Conservation (phyloP, 2,888 invertebrate species). For the Therioaphis trifolii region DNA sequence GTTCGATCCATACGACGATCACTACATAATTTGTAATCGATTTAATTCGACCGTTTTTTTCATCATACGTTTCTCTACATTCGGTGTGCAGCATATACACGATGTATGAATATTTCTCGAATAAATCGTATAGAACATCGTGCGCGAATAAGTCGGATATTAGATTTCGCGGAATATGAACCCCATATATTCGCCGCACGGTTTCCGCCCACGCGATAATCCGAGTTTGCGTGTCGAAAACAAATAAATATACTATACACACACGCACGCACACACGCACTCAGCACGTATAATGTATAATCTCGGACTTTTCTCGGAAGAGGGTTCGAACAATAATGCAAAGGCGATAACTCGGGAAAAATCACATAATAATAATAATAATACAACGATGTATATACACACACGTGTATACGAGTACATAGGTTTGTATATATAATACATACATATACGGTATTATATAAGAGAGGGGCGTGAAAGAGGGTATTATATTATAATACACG, state of each 20-base stretch:
- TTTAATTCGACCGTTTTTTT: too few relatives aligned
- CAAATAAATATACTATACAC: conserved; percentile 41
- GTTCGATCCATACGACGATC: too few relatives aligned
- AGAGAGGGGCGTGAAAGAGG: conserved; percentile 15
- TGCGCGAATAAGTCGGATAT: conserved; percentile 31
- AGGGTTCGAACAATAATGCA: conserved; percentile 36
- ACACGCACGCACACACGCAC: background rate
- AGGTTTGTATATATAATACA: background rate
- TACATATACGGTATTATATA: background rate
- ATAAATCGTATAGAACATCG: too few relatives aligned
- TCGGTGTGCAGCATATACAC: too few relatives aligned
- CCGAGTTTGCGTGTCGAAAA: conserved; percentile 47
- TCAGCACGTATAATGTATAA: background rate
- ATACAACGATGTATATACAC: too few relatives aligned
- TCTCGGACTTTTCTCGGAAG: conserved; percentile 23
- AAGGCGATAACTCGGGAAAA: conserved; percentile 53
- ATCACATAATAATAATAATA: conserved; percentile 39
- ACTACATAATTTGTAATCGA: too few relatives aligned
- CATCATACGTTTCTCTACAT: too few relatives aligned
- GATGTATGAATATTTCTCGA: too few relatives aligned
- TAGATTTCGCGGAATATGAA: conserved; percentile 31
- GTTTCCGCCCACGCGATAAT: conserved; percentile 37
- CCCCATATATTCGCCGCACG: background rate
- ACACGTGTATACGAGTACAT: background rate
- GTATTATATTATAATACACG: background rate